Percentiles rank a stretch among this genome's conserved stretches.
phyloP scores from a whole-genome alignment of 2,888 invertebrate species.

The Piscicola geometra region DNA sequence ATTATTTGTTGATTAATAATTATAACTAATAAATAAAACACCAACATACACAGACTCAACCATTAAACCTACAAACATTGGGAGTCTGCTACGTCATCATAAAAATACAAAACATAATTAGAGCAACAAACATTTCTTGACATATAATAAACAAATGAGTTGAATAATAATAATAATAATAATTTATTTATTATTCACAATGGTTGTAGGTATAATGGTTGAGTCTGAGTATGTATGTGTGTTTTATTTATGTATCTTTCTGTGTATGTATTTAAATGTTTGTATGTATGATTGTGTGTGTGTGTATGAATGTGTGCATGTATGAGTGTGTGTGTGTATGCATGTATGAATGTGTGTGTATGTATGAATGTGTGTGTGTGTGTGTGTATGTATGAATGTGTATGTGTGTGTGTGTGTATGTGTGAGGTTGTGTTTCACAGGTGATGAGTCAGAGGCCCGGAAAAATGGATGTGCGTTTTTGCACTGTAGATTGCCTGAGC shows the following conservation, averaged over 20 bases:
- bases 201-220: too few species aligned
- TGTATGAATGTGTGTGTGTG: neutral
- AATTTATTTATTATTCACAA: neutral
- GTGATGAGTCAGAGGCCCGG: too few species aligned
- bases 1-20: too few species aligned
- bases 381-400: neutral
- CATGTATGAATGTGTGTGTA: neutral
- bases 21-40: too few species aligned
- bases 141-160: neutral
- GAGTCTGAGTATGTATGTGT: too few species aligned
- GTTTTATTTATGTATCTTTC: too few species aligned
- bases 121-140: neutral
- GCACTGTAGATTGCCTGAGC: too few species aligned
- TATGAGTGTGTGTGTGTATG: neutral
- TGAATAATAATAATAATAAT: neutral
- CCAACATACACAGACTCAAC: too few species aligned
- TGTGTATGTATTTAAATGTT: neutral
- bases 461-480: too few species aligned
- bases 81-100: too few species aligned
- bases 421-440: neutral
- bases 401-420: neutral
- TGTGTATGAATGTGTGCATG: neutral
- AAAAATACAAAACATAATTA: neutral
- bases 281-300: neutral
- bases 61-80: too few species aligned